These are phyloP conservation scores for Pempheris klunzingeri DNA, from an alignment of 2,797 vertebrate genomes.

Conservation along the genomic window DNA sequence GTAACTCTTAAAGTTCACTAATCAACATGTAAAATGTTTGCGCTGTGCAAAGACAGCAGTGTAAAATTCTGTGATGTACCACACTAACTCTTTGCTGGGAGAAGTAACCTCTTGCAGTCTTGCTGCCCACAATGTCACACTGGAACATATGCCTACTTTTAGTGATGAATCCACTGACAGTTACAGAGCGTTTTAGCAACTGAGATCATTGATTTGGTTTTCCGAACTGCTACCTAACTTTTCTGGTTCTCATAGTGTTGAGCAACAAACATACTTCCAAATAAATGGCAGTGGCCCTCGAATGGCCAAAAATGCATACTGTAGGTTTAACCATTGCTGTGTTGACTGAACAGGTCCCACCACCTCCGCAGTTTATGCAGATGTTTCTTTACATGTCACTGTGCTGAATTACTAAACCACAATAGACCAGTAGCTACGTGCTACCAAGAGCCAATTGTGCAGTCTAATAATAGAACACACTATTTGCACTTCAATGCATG, in stretches of 20 bases:
- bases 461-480: no score
- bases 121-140: neutral
- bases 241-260: neutral
- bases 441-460: no score
- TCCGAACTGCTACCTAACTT: neutral
- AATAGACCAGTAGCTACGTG: no score
- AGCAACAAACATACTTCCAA: neutral
- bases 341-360: neutral
- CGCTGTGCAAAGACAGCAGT: no score
- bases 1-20: no score
- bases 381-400: neutral
- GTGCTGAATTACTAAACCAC: neutral
- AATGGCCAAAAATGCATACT: neutral
- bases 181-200: neutral
- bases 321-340: neutral
- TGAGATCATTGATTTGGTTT: neutral
- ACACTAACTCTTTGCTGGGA: neutral
- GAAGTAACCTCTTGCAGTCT: neutral
- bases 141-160: neutral
- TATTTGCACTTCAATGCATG: conserved; percentile 9
- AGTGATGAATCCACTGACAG: neutral
- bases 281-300: neutral
- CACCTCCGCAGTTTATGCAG: neutral
- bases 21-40: no score
- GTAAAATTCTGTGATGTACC: neutral